Conservation (phyloP, 2,888 invertebrate species). For the Amaurobius ferox region DNA sequence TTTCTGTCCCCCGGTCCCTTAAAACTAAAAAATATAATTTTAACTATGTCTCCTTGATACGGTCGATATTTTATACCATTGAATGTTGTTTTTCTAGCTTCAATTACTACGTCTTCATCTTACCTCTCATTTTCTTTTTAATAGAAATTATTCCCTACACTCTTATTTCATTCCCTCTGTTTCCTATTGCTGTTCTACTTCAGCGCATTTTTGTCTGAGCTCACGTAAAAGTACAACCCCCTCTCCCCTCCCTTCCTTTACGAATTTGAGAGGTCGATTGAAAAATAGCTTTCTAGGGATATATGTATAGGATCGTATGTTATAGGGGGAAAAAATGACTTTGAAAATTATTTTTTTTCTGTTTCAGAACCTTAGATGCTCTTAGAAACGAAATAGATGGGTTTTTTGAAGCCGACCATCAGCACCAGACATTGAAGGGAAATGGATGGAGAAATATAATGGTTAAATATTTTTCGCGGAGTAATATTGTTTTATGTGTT, state of each 20-base stretch:
- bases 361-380: neutral
- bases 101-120: too few relatives aligned
- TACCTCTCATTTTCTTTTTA: too few relatives aligned
- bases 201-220: neutral
- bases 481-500: too few relatives aligned
- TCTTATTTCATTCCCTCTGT: too few relatives aligned
- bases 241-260: neutral
- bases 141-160: too few relatives aligned
- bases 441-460: neutral
- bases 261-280: neutral
- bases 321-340: neutral
- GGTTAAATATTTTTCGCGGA: neutral
- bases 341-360: neutral
- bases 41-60: too few relatives aligned
- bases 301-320: constrained; percentile 14
- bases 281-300: constrained; percentile 16
- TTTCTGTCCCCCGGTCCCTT: too few relatives aligned
- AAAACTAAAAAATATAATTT: too few relatives aligned
- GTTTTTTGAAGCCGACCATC: neutral
- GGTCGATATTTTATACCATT: too few relatives aligned
- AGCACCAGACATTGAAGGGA: neutral
- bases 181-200: too few relatives aligned
- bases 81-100: too few relatives aligned
- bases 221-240: neutral
- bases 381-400: neutral